Evolutionary conservation across 2,113 vertebrate species (phyloP).

Genomic region (Columba livia): DNA sequence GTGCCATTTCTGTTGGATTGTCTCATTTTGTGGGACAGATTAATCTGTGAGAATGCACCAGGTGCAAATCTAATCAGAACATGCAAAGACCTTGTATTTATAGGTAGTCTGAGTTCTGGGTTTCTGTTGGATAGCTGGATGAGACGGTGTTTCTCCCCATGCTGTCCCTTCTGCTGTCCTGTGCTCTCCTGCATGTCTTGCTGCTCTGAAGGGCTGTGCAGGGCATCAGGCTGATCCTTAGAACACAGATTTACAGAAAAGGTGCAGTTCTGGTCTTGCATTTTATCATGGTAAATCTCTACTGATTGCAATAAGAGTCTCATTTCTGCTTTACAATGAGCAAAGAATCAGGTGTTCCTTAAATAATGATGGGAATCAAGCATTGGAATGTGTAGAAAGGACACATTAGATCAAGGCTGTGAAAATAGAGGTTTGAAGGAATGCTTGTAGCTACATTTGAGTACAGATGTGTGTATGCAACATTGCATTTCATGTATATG

Average conservation of each 20-base stretch:
- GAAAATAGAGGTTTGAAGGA: background rate
- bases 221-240: background rate
- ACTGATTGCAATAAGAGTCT: background rate
- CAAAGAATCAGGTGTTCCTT: background rate
- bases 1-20: background rate
- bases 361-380: background rate
- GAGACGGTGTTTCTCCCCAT: background rate
- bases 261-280: background rate
- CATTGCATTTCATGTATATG: background rate
- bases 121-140: background rate
- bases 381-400: background rate
- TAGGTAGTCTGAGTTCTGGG: background rate
- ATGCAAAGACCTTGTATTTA: background rate
- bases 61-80: background rate
- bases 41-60: background rate
- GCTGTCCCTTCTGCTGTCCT: background rate
- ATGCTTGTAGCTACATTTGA: background rate
- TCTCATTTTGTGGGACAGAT: background rate
- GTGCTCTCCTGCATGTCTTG: rapidly evolving
- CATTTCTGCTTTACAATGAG: background rate
- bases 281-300: background rate
- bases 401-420: background rate
- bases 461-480: background rate
- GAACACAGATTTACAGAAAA: background rate
- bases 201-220: rapidly evolving